phyloP scores from a whole-genome alignment of 2,113 vertebrate species.

The Ciconia boyciana region DNA sequence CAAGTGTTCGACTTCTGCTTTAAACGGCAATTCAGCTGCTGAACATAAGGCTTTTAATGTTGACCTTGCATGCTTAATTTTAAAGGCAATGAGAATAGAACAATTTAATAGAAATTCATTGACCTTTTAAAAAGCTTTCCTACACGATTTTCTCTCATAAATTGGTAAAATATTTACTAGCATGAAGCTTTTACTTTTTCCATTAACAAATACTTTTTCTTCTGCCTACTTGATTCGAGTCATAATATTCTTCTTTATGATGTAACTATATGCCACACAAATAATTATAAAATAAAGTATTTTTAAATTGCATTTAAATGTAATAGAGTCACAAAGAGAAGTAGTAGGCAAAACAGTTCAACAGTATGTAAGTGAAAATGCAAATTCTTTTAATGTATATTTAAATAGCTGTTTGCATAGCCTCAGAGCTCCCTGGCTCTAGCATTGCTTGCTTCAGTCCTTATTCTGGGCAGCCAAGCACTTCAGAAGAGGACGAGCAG shows the following conservation, averaged over 20 bases:
- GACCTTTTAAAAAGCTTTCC: slow-evolving; percentile 39
- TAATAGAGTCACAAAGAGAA: neutral
- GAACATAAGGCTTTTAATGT: neutral
- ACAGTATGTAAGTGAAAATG: neutral
- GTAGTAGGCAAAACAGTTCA: neutral
- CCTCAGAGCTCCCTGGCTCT: neutral
- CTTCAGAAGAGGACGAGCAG: neutral
- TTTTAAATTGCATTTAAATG: neutral
- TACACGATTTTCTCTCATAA: neutral
- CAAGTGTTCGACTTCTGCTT: neutral
- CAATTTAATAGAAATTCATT: slow-evolving; percentile 33
- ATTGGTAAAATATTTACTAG: slow-evolving; percentile 37
- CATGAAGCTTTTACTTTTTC: slow-evolving; percentile 4
- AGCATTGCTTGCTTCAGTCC: neutral
- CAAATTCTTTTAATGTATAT: neutral
- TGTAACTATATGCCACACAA: neutral
- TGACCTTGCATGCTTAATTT: slow-evolving; percentile 10
- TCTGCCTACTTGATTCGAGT: neutral
- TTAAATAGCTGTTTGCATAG: neutral
- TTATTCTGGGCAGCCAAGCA: neutral
- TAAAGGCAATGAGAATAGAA: neutral
- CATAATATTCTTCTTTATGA: neutral
- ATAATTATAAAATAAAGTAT: neutral
- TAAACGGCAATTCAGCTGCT: neutral
- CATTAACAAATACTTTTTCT: neutral